Percentiles rank a stretch among this genome's conserved stretches.
phyloP scores from a whole-genome alignment of 2,113 vertebrate species.

The Chloroceryle aenea region DNA sequence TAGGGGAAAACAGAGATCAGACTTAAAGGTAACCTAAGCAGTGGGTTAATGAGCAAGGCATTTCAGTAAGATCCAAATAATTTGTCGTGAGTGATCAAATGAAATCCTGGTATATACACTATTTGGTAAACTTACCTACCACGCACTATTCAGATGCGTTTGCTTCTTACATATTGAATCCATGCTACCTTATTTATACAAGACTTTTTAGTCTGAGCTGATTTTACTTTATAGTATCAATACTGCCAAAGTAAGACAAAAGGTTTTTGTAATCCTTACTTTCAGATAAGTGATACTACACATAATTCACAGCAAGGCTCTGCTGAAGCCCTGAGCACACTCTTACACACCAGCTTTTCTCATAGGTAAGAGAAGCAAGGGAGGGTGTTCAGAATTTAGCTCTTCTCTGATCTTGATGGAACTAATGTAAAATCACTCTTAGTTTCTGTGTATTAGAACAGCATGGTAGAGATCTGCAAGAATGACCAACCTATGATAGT shows the following conservation, averaged over 20 bases:
- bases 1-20: background rate
- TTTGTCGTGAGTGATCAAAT: background rate
- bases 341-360: background rate
- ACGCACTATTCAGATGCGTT: background rate
- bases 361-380: background rate
- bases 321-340: background rate
- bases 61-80: background rate
- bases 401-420: background rate
- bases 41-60: background rate
- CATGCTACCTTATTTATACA: background rate
- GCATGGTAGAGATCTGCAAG: background rate
- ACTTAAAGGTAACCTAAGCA: background rate
- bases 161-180: background rate
- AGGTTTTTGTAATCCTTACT: background rate
- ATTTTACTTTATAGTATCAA: background rate
- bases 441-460: background rate
- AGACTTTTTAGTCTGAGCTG: background rate
- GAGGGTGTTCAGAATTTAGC: background rate
- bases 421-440: background rate
- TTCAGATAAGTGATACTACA: background rate
- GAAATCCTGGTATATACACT: background rate
- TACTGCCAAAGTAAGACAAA: background rate
- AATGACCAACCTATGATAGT: fast-evolving
- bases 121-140: background rate
- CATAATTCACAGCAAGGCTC: background rate